phyloP scores from a whole-genome alignment of 2,797 vertebrate species.

The Ceryle rudis region DNA sequence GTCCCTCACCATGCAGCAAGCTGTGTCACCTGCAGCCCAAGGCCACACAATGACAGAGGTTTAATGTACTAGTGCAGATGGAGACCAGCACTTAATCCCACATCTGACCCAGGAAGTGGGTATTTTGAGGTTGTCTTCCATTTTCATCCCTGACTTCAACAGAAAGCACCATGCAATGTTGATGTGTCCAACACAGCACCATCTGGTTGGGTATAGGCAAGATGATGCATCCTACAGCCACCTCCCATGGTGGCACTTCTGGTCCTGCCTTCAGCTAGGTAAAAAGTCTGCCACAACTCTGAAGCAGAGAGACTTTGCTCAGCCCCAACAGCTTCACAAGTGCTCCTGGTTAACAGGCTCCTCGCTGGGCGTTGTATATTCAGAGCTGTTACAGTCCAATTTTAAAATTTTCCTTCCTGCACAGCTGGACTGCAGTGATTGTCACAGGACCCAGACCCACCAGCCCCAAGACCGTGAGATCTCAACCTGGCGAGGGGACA shows the following conservation, averaged over 20 bases:
- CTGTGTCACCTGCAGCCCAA: background rate
- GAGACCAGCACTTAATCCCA: background rate
- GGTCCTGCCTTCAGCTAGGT: background rate
- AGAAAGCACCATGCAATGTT: fast-evolving
- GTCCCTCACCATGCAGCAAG: background rate
- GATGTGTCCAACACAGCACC: background rate
- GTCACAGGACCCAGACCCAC: background rate
- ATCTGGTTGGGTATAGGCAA: background rate
- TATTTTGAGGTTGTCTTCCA: background rate
- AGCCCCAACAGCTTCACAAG: fast-evolving
- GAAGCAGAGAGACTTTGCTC: background rate
- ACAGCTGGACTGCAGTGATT: fast-evolving
- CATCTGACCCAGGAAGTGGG: fast-evolving
- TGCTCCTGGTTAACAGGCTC: background rate
- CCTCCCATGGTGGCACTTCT: background rate
- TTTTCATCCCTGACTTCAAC: background rate
- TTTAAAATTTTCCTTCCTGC: background rate
- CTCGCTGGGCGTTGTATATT: background rate
- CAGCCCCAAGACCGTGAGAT: fast-evolving
- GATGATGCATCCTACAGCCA: background rate
- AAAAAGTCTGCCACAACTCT: background rate
- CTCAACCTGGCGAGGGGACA: background rate
- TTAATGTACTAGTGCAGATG: background rate
- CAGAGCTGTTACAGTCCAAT: background rate
- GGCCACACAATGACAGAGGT: fast-evolving